Percentiles rank a stretch among this genome's conserved stretches.
These are phyloP conservation scores for Dendrocincla tyrannina DNA, from an alignment of 2,797 vertebrate genomes.

Conservation along the genomic window DNA sequence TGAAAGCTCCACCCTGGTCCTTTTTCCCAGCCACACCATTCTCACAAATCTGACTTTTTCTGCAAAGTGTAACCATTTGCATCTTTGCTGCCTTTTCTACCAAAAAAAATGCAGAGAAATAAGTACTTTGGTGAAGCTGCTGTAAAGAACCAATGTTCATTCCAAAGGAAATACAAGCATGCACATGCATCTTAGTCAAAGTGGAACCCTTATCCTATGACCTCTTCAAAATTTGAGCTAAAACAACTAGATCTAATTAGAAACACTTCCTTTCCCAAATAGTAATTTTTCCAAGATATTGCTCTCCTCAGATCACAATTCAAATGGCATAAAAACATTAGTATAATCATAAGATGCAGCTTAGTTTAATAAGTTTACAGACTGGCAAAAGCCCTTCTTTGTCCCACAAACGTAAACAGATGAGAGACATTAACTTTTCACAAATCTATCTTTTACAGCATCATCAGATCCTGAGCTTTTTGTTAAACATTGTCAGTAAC, in stretches of 20 bases:
- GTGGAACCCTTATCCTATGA: conserved; percentile 29
- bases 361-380: neutral
- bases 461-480: neutral
- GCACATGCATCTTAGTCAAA: neutral
- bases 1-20: neutral
- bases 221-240: conserved; percentile 6
- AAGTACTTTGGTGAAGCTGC: neutral
- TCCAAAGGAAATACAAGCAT: conserved; percentile 38
- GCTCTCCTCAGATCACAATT: conserved; percentile 7
- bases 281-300: conserved; percentile 8
- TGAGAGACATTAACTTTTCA: neutral
- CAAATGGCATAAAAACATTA: neutral
- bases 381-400: neutral
- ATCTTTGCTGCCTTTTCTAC: neutral
- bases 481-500: neutral
- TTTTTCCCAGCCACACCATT: neutral
- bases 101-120: neutral
- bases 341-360: neutral
- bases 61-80: neutral
- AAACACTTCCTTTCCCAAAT: conserved; percentile 53
- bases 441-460: neutral
- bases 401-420: neutral
- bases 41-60: neutral
- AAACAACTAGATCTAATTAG: conserved; percentile 58
- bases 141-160: neutral